Evolutionary conservation across 1,140 invertebrate genomes (phyloP), one percentile per base, ranked within the genome.

Genomic region (Hyles euphorbiae): DNA sequence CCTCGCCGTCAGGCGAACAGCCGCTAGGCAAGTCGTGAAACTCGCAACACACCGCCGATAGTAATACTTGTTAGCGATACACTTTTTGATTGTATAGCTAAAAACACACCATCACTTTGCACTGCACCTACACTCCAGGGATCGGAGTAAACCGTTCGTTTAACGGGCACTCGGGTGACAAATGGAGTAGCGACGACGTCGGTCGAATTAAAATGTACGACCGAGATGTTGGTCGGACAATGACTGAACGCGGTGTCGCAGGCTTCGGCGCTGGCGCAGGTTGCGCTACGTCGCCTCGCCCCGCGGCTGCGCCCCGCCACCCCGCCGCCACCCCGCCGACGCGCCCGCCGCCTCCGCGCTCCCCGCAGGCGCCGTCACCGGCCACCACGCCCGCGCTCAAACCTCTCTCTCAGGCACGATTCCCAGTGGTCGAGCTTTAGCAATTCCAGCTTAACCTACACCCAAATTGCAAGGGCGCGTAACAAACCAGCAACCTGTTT

Each of bases 101-200:
- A 79, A 88, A 85, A 80, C 76, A 85, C 85, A 88, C 83, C 65
- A 79, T 81, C 82, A 88, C 82, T 67, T 54, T 74, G 74, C 85
- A 88, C 85, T 83, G 62, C 83, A 86, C 79, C 72, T 68, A 74
- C 69, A 77, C 82, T 85, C 83, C 81, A 73, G 53, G 66, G 72
- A 58, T 69, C 67, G 70, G 75, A 83, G 78, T 67, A 58, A 63
- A 79, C 75, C 72, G 72, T 73, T 74, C 68, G 67, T 58, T 63
- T 67, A 77, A 83, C 74, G 71, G 78, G 76, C 78, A 81, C 85
- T 79, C 74, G 67, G 58, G 74, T 66, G 74, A 76, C 76, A 65
- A 70, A 72, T 73, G 70, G 63, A 64, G 78, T 83, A 86, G 74
- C 81, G 79, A 86, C 78, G 49, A 66, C 52, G 75, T 73, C 70